A percentile compares a stretch with the other conserved stretches of the same genome.
phyloP scores from a whole-genome alignment of 2,888 invertebrate species.

The Synanthedon tipuliformis region DNA sequence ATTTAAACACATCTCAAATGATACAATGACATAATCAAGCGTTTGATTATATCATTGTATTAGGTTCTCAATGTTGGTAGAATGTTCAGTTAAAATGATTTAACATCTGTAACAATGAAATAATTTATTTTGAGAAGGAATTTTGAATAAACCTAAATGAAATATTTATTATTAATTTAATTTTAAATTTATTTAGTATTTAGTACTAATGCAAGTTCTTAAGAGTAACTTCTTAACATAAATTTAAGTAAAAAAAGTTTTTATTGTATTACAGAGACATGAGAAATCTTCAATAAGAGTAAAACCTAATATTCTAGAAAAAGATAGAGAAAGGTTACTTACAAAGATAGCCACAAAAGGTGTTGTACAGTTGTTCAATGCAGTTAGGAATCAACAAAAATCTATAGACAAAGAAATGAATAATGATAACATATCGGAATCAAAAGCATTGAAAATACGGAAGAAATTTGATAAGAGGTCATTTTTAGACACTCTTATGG shows the following conservation, averaged over 20 bases:
- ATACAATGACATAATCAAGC: background rate
- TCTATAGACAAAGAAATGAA: slow-evolving; percentile 77
- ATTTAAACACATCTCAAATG: background rate
- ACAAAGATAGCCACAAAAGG: slow-evolving; percentile 91
- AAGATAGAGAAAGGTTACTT: slow-evolving; percentile 80
- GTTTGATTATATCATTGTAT: background rate
- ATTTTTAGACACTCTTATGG: slow-evolving; percentile 84
- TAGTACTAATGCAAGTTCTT: no score
- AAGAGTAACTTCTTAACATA: no score
- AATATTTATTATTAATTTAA: no score
- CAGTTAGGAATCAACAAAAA: slow-evolving; percentile 87
- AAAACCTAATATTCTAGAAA: slow-evolving; percentile 82
- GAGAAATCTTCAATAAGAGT: slow-evolving; percentile 74
- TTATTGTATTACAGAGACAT: slow-evolving; percentile 60
- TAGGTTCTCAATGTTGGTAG: no score
- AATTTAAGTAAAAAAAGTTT: no score
- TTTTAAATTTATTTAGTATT: no score
- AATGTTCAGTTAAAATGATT: background rate
- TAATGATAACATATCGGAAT: slow-evolving; percentile 79
- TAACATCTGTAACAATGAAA: background rate
- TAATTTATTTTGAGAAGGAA: no score
- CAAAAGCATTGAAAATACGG: slow-evolving; percentile 80
- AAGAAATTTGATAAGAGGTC: slow-evolving; percentile 81
- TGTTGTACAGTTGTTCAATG: slow-evolving; percentile 93
- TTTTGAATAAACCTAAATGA: no score